A percentile compares a stretch with the other conserved stretches of the same genome.
These are phyloP conservation scores for Heptranchias perlo DNA, from an alignment of 2,113 vertebrate genomes.

Conservation along the genomic window DNA sequence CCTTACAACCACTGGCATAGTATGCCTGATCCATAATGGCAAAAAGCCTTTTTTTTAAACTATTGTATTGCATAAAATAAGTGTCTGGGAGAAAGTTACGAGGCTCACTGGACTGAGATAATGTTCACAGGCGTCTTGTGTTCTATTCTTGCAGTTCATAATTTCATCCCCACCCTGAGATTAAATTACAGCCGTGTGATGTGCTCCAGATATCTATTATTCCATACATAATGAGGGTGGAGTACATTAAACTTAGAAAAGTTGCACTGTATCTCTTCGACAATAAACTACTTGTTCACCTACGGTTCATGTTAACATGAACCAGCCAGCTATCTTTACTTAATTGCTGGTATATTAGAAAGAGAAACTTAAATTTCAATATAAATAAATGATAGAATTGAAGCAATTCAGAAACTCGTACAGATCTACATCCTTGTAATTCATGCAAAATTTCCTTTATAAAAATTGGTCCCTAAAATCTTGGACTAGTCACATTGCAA, in stretches of 20 bases:
- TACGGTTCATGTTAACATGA: background rate
- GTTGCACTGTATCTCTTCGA: background rate
- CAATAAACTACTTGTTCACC: background rate
- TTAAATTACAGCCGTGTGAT: background rate
- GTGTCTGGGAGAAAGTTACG: background rate
- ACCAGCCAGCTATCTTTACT: background rate
- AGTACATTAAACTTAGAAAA: background rate
- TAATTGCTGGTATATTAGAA: background rate
- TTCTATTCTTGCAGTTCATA: background rate
- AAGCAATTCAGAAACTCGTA: background rate
- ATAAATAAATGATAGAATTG: background rate
- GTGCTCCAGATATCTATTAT: background rate
- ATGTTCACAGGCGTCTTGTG: background rate
- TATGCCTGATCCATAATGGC: background rate
- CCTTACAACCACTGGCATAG: background rate
- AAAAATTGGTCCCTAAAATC: background rate
- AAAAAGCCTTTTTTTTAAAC: background rate
- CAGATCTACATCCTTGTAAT: background rate
- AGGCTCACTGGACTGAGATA: background rate
- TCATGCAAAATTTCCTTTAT: too few relatives aligned
- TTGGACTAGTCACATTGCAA: background rate
- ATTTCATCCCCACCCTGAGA: conserved; percentile 9
- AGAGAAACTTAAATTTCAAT: background rate
- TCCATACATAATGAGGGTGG: background rate
- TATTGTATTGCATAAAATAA: background rate